phyloP scores from a whole-genome alignment of 2,113 vertebrate species.

The Ammodytes marinus region DNA sequence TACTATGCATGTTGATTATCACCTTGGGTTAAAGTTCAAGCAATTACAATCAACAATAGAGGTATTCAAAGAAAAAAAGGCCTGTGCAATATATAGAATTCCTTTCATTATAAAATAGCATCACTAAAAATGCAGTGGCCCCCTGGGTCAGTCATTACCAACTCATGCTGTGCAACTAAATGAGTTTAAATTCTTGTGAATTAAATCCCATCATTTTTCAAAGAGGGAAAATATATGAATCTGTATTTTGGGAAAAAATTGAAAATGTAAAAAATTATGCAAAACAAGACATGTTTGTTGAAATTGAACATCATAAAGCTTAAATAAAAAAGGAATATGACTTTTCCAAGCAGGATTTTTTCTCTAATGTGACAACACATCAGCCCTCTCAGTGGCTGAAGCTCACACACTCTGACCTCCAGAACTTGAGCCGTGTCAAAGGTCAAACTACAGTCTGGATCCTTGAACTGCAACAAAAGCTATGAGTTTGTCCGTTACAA shows the following conservation, averaged over 20 bases:
- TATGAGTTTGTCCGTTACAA: neutral
- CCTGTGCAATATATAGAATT: neutral
- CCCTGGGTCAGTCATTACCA: constrained; percentile 6
- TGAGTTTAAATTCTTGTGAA: neutral
- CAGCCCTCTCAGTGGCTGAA: neutral
- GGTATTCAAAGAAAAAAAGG: constrained; percentile 2
- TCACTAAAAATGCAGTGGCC: constrained; percentile 1
- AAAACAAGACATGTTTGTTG: neutral
- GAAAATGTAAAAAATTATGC: neutral
- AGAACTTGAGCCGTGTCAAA: constrained; percentile 68
- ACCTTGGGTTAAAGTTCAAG: constrained; percentile 3
- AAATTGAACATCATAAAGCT: too few species aligned
- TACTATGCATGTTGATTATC: neutral
- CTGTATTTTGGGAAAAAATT: neutral
- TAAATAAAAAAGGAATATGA: too few species aligned
- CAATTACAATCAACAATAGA: constrained; percentile 10
- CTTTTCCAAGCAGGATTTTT: neutral
- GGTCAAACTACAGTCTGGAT: constrained; percentile 65
- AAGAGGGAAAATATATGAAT: neutral
- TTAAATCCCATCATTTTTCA: neutral
- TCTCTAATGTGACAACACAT: neutral
- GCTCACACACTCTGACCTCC: constrained; percentile 54
- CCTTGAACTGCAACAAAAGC: constrained; percentile 55
- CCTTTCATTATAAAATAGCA: constrained; percentile 14
- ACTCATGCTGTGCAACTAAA: constrained; percentile 7